Base-by-base conservation (phyloP, 2,888 invertebrate species). In the Quadroppia sp. region DNA sequence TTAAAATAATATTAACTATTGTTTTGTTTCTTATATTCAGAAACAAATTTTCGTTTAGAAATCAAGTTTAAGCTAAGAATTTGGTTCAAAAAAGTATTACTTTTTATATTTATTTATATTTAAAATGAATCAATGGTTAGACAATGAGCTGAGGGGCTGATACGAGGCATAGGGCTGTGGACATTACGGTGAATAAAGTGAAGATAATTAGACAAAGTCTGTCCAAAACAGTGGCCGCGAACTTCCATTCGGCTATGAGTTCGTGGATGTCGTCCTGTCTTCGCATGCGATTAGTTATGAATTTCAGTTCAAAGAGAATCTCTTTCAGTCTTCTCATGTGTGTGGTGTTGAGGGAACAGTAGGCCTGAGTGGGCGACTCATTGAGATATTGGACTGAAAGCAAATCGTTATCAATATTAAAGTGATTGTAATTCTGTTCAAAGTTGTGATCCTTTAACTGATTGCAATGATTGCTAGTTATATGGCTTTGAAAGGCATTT, bases 191-290 rank as follows among this genome's bases (percentile, higher is more conserved):
- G 86, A 94, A 94, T 84, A 93, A 86, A 77, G 93, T 92, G 87
- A 96, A 97, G 83, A 94, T 89, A 85, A 93, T 91, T 85, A 97
- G 88, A 86, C 96, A 96, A 85, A 95, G 89, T 88, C 93, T 89
- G 86, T 97, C 96, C 82, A 97, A 94, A 82, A 96, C 96, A 93
- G 96, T 94, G 78, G 95, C 96, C 75, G 96, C 96, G 83, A 96
- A 97, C 83, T 94, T 95, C 96, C 96, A 96, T 83, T 97, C 96
- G 4, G 82, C 92, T 85, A 94, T 90, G 84, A 94, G 88, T 85
- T 92, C 93, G 85, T 90, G 89, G 82, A 92, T 90, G 84, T 93
- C 91, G 85, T 97, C 96, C 83, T 94, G 94, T 85, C 91, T 91
- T 84, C 92, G 90, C 87, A 96, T 88, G 87, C 94, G 89, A 86